Conservation (phyloP, 2,797 vertebrate species). For the Falco novaeseelandiae region DNA sequence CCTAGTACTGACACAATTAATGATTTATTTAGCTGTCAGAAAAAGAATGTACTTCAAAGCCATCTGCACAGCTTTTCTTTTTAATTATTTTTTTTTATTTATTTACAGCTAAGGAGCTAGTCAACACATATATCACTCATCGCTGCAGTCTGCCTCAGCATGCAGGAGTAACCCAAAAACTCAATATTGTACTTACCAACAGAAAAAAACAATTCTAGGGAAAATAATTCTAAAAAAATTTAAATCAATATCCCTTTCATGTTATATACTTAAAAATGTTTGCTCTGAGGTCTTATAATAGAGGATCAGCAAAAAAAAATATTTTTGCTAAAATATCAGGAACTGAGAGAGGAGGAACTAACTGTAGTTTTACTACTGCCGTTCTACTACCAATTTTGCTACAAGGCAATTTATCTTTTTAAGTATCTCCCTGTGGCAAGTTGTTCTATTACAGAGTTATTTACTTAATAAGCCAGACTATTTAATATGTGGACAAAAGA, state of each 20-base stretch:
- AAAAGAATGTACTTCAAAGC: not conserved
- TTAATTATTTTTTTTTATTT: not conserved
- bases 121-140: not conserved
- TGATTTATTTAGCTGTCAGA: slow-evolving; percentile 3
- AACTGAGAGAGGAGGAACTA: not conserved
- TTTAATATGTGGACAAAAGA: slow-evolving; percentile 10
- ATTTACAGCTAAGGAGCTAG: not conserved
- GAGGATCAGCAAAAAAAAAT: not conserved
- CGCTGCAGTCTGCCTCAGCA: not conserved
- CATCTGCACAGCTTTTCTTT: not conserved
- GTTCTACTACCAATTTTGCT: not conserved
- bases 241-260: not conserved
- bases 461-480: slow-evolving; percentile 21
- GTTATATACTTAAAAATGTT: not conserved
- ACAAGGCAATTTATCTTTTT: slow-evolving; percentile 13
- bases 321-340: not conserved
- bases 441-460: slow-evolving; percentile 3
- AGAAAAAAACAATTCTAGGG: not conserved
- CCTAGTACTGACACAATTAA: not conserved
- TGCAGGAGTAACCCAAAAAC: not conserved
- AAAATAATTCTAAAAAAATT: not conserved
- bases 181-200: not conserved
- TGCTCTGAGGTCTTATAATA: not conserved
- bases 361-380: not conserved
- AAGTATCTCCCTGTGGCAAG: not conserved